phyloP scores from a whole-genome alignment of 1,140 invertebrate genomes.

The Holotrichia oblita region DNA sequence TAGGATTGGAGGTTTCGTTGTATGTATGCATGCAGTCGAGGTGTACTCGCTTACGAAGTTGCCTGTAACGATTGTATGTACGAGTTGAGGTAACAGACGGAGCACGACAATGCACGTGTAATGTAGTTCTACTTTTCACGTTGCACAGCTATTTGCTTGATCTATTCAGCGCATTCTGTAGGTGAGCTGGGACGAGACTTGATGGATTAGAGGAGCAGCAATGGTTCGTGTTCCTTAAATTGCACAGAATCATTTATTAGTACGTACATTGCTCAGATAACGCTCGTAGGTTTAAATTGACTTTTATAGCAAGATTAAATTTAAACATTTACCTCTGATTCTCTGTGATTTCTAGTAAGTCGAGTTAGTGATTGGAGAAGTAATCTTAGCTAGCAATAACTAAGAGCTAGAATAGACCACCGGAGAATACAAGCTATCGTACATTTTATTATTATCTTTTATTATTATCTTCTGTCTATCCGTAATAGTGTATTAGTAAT shows the following conservation, averaged over 20 bases:
- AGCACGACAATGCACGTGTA: background rate
- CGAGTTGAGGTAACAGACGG: background rate
- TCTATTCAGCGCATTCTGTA: background rate
- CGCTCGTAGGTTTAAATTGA: background rate
- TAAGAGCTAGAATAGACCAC: too few species aligned
- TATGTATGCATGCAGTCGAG: background rate
- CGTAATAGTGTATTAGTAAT: too few species aligned
- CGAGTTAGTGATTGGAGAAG: background rate
- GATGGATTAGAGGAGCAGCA: background rate
- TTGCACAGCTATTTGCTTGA: slow-evolving; percentile 10
- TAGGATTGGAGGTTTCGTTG: background rate
- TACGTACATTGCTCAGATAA: background rate
- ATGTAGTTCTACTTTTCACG: slow-evolving; percentile 19
- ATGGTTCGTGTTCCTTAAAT: background rate
- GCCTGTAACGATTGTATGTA: background rate
- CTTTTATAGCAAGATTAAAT: background rate
- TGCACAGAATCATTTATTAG: background rate
- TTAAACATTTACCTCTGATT: background rate
- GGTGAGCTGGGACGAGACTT: background rate
- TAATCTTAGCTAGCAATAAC: too few species aligned
- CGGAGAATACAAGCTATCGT: too few species aligned
- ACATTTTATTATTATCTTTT: too few species aligned
- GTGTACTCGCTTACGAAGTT: background rate
- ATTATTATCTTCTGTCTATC: too few species aligned
- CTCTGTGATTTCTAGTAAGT: background rate